Base-by-base conservation (phyloP, 2,113 vertebrate species). In the Alosa alosa region DNA sequence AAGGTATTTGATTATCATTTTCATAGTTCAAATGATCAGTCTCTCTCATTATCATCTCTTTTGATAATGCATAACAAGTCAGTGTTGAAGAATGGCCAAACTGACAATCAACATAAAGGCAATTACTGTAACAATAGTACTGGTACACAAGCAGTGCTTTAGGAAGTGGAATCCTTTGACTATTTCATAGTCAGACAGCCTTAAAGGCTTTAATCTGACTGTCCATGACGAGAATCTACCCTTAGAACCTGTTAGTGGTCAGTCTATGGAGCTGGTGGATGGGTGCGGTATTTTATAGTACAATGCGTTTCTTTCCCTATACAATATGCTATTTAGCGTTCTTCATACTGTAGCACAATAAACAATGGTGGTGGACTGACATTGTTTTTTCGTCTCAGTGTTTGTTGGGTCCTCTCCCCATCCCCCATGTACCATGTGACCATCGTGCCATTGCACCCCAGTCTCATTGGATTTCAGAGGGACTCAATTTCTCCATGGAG, bases 401-500 rank as follows among this genome's bases (percentile, higher is more conserved):
- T 17, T 36, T 75, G 72, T 17, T 36, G 72, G 13, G 13, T 41
- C 31, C 31, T 9, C 31, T 36, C 31, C 13, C 36, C 72, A 39
- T 17, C 72, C 13, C 13, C 72, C 13, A 78, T 78, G 31, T 2
- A 13, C 72, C 72, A 39, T 39, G 72, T 78, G 72, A 78, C 72
- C 72, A 39, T 5, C 39, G 72, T 17, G 15, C 36, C 72, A 39
- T 39, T 17, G 9, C 11, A 78, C 31, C 72, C 25, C 36, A 78
- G 31, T 39, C 31, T 39, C 15, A 15, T 78, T 4, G 87, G 83
- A 47, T 88, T 18, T 88, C 64, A 86, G 45, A 90, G 90, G 86
- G 83, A 86, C 57, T 91, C 49, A 8, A 81, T 75, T 36, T 75
- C 68, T 75, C 68, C 68, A 72, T 1, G 31, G 31, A 31, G 11